Base-by-base conservation (phyloP, 2,888 invertebrate genomes). In the Melinaea marsaeus region DNA sequence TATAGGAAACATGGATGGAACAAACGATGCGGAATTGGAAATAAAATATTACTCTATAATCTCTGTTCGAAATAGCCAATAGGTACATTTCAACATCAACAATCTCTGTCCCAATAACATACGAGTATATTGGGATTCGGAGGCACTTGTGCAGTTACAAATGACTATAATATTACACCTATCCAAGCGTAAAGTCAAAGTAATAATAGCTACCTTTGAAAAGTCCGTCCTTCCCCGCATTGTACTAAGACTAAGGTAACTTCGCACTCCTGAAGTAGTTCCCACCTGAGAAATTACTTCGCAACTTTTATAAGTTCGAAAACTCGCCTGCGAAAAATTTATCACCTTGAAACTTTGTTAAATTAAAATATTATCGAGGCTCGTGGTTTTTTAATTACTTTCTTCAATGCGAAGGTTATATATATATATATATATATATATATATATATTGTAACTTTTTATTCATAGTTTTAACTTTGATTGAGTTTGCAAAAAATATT, bases 231-330 rank as follows among this genome's bases (percentile, higher is more conserved):
- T 65, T 60, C 61, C 62, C 64, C 62, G 57, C 68, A 68, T 69
- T 66, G 68, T 66, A 63, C 57, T 60, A 45, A 42, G 55, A 55
- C 63, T n/a, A n/a, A n/a, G 45, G 65, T 57, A 78, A 79, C 76
- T 77, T 77, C 69, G 72, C 74, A 74, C 75, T 75, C 69, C 55
- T 65, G 60, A 69, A 73, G 71, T 73, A 71, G 73, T 75, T 74
- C 74, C 77, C 78, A 77, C 78, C 78, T 79, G 79, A 74, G 77
- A 77, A 77, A 79, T 79, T 77, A 78, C 76, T 75, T 65, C 62
- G 66, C 65, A 71, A 75, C 69, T 77, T 80, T 76, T 77, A 76
- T 78, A 76, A 77, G 73, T 78, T 75, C 65, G 69, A 55, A 63
- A 74, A 74, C 73, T 75, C 64, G 65, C 58, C 66, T 71, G 64